Percentiles rank a stretch among this genome's conserved stretches.
Conservation (phyloP, 2,797 vertebrate species). For the Balearica regulorum region DNA sequence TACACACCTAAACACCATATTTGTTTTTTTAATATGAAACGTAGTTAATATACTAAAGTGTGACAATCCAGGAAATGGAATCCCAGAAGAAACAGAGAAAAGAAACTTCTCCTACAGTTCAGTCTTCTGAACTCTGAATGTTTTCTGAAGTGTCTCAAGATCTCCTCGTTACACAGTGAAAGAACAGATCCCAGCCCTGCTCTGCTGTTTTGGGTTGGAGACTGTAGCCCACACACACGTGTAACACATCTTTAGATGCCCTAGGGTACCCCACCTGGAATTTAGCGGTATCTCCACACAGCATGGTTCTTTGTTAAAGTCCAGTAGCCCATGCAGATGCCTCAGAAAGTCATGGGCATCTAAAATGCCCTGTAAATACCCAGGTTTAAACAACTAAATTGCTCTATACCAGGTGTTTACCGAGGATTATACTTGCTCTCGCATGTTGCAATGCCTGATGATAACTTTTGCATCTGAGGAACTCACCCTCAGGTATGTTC, state of each 20-base stretch:
- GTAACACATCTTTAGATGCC: neutral
- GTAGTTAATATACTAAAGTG: neutral
- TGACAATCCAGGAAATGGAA: neutral
- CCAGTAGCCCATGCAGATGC: neutral
- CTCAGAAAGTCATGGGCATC: neutral
- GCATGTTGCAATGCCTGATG: neutral
- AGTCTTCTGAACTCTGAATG: neutral
- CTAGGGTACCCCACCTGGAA: neutral
- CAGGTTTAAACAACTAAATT: neutral
- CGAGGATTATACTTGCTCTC: neutral
- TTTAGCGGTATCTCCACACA: neutral
- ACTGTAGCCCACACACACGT: neutral
- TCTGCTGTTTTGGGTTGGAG: neutral
- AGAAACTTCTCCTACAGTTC: neutral
- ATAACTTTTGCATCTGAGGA: neutral
- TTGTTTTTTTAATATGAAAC: neutral
- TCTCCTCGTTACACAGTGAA: neutral
- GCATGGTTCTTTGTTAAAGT: neutral
- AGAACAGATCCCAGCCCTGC: neutral
- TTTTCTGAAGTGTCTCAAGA: neutral
- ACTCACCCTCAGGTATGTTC: neutral
- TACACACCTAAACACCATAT: neutral
- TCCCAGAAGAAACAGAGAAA: neutral
- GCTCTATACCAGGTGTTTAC: neutral
- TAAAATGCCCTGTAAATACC: neutral